Evolutionary conservation across 2,888 invertebrate genomes (phyloP), one percentile per base, ranked within the genome.

Genomic region (Dicranocentrus wangi): DNA sequence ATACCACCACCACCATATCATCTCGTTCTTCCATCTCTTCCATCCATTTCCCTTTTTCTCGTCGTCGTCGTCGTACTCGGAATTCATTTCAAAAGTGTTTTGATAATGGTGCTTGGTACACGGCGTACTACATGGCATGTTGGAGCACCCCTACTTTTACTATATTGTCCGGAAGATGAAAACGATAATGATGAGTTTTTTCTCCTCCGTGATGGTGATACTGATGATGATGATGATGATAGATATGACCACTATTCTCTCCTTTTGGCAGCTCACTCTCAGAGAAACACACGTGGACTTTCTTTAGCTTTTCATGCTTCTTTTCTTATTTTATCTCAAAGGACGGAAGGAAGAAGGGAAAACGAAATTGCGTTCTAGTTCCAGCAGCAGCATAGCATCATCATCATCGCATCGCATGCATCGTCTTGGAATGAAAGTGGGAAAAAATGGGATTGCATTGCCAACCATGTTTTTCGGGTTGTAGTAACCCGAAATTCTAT

Each of bases 401-500:
- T n/a, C n/a, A n/a, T n/a, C n/a, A n/a, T n/a, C n/a, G n/a, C n/a
- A n/a, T n/a, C n/a, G n/a, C n/a, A n/a, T n/a, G n/a, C n/a, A n/a
- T n/a, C n/a, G n/a, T n/a, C n/a, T n/a, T n/a, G 63, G 53, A 51
- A 65, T 28, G 63, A 15, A n/a, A 32, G 63, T 21, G 42, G 65
- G 32, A 51, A 27, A 65, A 73, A 39, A 65, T 75, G 55, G 51
- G 51, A 75, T 73, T 73, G 63, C 63, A 73, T 73, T 73, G 60
- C 73, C 63, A 73, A 27, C 63, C 73, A 73, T 73, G 73, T 73
- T 73, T 55, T 61, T 73, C 39, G 73, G 63, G 19, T 63, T 73
- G 73, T 73, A 60, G 21, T 15, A 25, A 53, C 32, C 32, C 19
- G 61, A 32, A 61, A 32, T 61, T 61, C 19, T 61, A 21, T 61